These are phyloP conservation scores for Panurus biarmicus DNA, from an alignment of 2,113 vertebrate species.

Conservation along the genomic window DNA sequence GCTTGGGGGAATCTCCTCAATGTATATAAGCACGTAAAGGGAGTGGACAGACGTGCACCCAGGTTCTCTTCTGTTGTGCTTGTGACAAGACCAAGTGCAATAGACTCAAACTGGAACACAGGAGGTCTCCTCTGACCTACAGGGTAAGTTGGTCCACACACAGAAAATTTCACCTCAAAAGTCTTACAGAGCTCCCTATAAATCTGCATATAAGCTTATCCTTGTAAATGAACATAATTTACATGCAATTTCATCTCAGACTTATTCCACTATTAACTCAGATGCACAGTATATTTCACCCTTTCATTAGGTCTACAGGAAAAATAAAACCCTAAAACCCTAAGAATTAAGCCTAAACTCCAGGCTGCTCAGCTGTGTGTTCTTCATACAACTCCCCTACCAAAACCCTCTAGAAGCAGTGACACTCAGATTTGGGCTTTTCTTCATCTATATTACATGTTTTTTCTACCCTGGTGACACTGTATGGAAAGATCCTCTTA, in stretches of 20 bases:
- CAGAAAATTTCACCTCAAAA: neutral
- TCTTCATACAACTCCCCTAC: neutral
- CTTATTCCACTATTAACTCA: neutral
- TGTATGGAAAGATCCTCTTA: neutral
- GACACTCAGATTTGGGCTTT: neutral
- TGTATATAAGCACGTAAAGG: neutral
- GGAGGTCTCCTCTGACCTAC: neutral
- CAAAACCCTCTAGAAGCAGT: neutral
- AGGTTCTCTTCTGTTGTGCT: neutral
- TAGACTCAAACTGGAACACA: neutral
- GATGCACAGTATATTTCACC: neutral
- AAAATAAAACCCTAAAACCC: neutral
- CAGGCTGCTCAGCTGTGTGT: neutral
- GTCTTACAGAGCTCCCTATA: neutral
- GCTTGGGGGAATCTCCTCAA: fast-evolving
- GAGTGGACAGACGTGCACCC: neutral
- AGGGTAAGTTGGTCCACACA: neutral
- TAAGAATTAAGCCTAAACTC: neutral
- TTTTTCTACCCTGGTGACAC: neutral
- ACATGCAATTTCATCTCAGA: neutral
- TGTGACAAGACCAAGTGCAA: neutral
- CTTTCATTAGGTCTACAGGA: neutral
- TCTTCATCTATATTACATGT: neutral
- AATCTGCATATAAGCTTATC: neutral
- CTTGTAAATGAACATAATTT: neutral